A percentile compares a stretch with the other conserved stretches of the same genome.
These are phyloP conservation scores for Cotesia glomerata DNA, from an alignment of 1,140 invertebrate genomes.

Conservation along the genomic window DNA sequence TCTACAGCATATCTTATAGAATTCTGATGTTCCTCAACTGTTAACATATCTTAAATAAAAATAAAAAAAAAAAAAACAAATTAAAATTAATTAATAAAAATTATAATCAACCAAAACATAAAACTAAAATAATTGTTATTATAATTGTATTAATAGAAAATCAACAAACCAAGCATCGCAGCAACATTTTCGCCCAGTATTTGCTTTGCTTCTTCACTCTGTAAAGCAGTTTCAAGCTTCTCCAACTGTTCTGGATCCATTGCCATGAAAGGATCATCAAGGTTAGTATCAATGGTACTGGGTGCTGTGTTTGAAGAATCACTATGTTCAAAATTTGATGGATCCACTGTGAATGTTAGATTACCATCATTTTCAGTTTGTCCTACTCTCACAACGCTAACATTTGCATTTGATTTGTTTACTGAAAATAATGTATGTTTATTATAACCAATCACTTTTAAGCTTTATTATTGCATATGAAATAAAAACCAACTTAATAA, in stretches of 20 bases:
- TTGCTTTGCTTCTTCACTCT: conserved; percentile 68
- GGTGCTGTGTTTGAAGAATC: conserved; percentile 18
- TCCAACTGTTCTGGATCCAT: conserved; percentile 68
- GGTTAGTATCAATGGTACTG: conserved; percentile 40
- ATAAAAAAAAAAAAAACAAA: conserved; percentile 18
- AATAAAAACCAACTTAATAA: conserved; percentile 68
- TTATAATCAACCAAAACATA: conserved; percentile 25
- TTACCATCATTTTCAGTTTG: conserved; percentile 55
- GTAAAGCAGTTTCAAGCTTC: conserved; percentile 65
- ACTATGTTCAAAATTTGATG: conserved; percentile 42
- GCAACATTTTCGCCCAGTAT: conserved; percentile 67
- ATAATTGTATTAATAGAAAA: background rate
- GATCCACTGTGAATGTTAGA: conserved; percentile 59
- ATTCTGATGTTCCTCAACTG: conserved; percentile 60
- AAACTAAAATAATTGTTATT: background rate
- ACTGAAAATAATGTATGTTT: conserved; percentile 48
- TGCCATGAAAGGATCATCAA: conserved; percentile 65
- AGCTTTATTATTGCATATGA: background rate
- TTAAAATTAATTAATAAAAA: conserved; percentile 40
- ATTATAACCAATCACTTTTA: conserved; percentile 32
- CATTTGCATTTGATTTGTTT: conserved; percentile 60
- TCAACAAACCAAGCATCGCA: conserved; percentile 61
- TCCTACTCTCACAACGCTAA: conserved; percentile 62
- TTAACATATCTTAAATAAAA: conserved; percentile 57
- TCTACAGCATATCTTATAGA: conserved; percentile 55